These are phyloP conservation scores for Xanthia icteritia DNA, from an alignment of 2,888 invertebrate species.

Conservation along the genomic window DNA sequence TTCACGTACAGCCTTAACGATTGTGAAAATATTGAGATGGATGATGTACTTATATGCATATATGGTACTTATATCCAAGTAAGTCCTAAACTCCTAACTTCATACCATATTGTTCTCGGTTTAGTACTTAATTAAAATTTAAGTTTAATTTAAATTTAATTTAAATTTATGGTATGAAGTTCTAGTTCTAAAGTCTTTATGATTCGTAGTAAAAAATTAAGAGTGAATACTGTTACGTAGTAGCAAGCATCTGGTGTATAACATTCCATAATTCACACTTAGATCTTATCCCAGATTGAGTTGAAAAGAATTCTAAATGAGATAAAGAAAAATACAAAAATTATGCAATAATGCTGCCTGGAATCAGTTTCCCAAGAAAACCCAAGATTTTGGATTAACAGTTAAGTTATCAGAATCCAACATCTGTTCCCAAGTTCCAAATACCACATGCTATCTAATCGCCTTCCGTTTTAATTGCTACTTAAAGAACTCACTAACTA, in stretches of 20 bases:
- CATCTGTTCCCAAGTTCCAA: conserved; percentile 57
- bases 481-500: conserved; percentile 71
- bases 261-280: background rate
- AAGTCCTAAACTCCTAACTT: background rate
- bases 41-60: background rate
- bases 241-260: background rate
- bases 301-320: conserved; percentile 10
- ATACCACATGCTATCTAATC: conserved; percentile 52
- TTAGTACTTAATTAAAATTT: too few relatives aligned
- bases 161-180: too few relatives aligned
- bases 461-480: conserved; percentile 65
- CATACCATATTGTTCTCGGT: background rate
- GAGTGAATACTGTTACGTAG: background rate
- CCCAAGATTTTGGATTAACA: conserved; percentile 30
- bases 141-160: too few relatives aligned
- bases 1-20: conserved; percentile 37
- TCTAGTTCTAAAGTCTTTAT: too few relatives aligned
- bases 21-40: conserved; percentile 14
- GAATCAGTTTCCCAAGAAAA: conserved; percentile 28
- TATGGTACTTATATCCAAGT: background rate
- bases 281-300: background rate
- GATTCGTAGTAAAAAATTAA: too few relatives aligned
- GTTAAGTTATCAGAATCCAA: conserved; percentile 48
- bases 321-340: conserved; percentile 35
- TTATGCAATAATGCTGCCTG: conserved; percentile 26